Percentiles rank a stretch among this genome's conserved stretches.
phyloP scores from a whole-genome alignment of 2,888 invertebrate species.

The Lymantria dispar region DNA sequence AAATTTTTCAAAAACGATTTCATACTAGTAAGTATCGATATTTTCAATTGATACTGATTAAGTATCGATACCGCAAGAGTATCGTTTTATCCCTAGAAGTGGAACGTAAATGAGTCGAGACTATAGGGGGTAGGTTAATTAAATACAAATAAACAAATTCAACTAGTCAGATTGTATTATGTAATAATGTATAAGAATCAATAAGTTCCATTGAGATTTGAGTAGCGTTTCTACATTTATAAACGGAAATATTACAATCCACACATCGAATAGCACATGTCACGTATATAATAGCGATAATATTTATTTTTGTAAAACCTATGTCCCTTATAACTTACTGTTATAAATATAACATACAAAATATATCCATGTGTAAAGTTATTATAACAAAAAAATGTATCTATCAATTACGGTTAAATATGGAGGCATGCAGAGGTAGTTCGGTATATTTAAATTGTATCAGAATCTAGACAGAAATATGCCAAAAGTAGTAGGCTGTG shows the following conservation, averaged over 20 bases:
- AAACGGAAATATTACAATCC: constrained; percentile 49
- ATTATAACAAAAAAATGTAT: constrained; percentile 55
- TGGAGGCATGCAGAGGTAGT: constrained; percentile 79
- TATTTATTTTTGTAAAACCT: constrained; percentile 42
- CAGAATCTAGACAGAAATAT: constrained; percentile 39
- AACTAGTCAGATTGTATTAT: constrained; percentile 76
- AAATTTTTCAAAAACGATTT: no score
- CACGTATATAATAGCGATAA: constrained; percentile 31
- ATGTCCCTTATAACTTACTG: constrained; percentile 40
- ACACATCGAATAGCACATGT: constrained; percentile 45
- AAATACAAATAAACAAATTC: constrained; percentile 39
- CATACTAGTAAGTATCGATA: no score
- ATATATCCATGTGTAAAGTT: constrained; percentile 59
- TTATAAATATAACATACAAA: constrained; percentile 69
- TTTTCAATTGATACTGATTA: no score
- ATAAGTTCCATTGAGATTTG: constrained; percentile 58
- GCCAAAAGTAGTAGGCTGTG: constrained; percentile 9
- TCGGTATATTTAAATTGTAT: constrained; percentile 58
- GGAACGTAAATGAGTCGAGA: no score
- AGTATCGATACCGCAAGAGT: no score
- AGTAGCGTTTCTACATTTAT: constrained; percentile 57
- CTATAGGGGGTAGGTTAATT: background rate
- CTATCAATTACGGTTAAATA: constrained; percentile 61
- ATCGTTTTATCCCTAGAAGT: no score
- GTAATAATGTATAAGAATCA: constrained; percentile 53